phyloP scores from a whole-genome alignment of 2,888 invertebrate species.

The Drosophila incognita region DNA sequence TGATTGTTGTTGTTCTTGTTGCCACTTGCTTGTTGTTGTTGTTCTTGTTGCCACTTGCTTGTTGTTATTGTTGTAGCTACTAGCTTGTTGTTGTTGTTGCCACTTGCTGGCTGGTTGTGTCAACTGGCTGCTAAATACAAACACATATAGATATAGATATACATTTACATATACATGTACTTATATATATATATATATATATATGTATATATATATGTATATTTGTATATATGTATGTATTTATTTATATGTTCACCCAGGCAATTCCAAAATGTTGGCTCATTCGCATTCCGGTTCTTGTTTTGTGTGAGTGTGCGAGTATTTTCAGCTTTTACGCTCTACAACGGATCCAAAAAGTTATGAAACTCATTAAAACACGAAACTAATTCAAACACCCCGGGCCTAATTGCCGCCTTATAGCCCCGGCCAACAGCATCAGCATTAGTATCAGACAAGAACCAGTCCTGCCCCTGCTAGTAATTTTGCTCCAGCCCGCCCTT shows the following conservation, averaged over 20 bases:
- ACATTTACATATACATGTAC: background rate
- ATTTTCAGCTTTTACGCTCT: slow-evolving; percentile 66
- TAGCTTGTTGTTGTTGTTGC: slow-evolving; percentile 18
- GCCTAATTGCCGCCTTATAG: slow-evolving; percentile 76
- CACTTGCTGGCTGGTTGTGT: slow-evolving; percentile 68
- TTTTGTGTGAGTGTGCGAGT: slow-evolving; percentile 32
- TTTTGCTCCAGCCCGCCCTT: background rate
- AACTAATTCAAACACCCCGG: slow-evolving; percentile 79
- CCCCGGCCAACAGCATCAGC: slow-evolving; percentile 41
- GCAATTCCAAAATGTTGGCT: slow-evolving; percentile 28
- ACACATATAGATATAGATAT: slow-evolving; percentile 19
- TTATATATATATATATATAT: background rate
- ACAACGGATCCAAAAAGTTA: slow-evolving; percentile 80
- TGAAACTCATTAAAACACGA: slow-evolving; percentile 79
- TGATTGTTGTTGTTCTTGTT: slow-evolving; percentile 14
- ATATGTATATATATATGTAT: background rate
- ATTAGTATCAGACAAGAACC: slow-evolving; percentile 16
- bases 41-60: background rate
- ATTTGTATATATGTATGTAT: slow-evolving; percentile 7
- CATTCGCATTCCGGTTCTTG: slow-evolving; percentile 12
- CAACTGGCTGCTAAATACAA: slow-evolving; percentile 56
- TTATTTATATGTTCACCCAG: slow-evolving; percentile 16
- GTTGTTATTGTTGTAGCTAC: slow-evolving; percentile 8
- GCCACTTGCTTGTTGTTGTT: slow-evolving; percentile 1
- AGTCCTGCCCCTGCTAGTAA: background rate